A percentile compares a stretch with the other conserved stretches of the same genome.
Conservation (phyloP, 2,797 vertebrate genomes). For the Coendou prehensilis region DNA sequence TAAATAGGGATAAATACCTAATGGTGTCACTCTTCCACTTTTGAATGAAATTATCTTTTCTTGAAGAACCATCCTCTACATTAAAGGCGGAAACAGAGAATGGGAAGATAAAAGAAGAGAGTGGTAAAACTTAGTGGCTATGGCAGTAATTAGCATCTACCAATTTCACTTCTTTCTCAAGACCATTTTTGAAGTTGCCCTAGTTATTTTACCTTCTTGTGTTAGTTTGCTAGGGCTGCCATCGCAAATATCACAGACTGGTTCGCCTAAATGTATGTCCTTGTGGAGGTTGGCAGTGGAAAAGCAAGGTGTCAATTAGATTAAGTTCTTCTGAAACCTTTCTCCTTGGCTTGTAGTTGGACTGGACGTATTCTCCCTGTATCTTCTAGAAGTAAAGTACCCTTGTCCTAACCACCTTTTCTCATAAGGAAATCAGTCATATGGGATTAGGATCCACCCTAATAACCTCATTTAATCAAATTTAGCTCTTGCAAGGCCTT, state of each 20-base stretch:
- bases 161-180: background rate
- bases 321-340: background rate
- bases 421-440: background rate
- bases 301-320: background rate
- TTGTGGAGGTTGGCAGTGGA: background rate
- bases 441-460: background rate
- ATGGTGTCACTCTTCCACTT: background rate
- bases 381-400: background rate
- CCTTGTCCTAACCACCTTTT: background rate
- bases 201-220: background rate
- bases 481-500: background rate
- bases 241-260: background rate
- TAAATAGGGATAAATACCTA: background rate
- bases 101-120: background rate
- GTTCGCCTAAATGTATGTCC: background rate
- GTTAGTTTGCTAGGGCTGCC: background rate
- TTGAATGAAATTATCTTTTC: conserved; percentile 31
- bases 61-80: background rate
- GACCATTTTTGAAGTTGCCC: background rate
- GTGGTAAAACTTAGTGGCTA: background rate
- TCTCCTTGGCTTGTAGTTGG: background rate
- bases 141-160: background rate
- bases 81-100: conserved; percentile 10
- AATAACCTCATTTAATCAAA: background rate
- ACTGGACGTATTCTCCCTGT: background rate